Conservation (phyloP, 1,140 invertebrate genomes). For the Drosophila arawakana region DNA sequence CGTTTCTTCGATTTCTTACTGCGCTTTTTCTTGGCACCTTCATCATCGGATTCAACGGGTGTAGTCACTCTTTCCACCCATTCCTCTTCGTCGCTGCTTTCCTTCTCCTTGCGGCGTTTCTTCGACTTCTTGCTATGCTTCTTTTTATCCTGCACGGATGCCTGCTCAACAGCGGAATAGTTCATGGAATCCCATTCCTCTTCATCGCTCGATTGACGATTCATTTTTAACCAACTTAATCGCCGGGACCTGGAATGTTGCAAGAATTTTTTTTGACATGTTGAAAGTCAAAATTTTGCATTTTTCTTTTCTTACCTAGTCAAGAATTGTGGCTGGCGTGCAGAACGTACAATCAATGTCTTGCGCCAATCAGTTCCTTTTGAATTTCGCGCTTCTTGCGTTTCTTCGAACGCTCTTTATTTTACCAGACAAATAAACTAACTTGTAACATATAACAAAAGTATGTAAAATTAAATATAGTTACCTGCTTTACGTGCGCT, state of each 20-base stretch:
- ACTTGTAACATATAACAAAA: no score
- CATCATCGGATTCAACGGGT: not conserved
- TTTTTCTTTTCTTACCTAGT: no score
- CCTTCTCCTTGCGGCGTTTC: not conserved
- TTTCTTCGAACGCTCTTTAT: constrained; percentile 70
- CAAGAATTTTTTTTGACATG: no score
- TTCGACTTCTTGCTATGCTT: not conserved
- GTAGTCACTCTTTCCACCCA: not conserved
- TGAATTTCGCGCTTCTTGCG: constrained; percentile 70
- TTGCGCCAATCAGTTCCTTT: constrained; percentile 78
- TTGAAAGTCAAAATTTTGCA: no score
- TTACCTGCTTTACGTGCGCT: no score
- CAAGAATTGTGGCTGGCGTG: no score
- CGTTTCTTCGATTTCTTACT: not conserved
- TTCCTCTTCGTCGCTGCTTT: not conserved
- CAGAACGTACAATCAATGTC: constrained; percentile 77
- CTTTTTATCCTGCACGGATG: not conserved
- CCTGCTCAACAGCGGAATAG: not conserved
- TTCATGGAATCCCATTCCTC: not conserved
- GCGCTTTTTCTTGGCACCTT: not conserved
- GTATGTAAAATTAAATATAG: no score
- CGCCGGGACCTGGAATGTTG: no score
- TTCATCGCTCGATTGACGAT: not conserved
- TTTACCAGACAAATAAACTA: constrained; percentile 29
- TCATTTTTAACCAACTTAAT: no score